Base-by-base conservation (phyloP, 2,888 invertebrate genomes). In the Germaria angustata region DNA sequence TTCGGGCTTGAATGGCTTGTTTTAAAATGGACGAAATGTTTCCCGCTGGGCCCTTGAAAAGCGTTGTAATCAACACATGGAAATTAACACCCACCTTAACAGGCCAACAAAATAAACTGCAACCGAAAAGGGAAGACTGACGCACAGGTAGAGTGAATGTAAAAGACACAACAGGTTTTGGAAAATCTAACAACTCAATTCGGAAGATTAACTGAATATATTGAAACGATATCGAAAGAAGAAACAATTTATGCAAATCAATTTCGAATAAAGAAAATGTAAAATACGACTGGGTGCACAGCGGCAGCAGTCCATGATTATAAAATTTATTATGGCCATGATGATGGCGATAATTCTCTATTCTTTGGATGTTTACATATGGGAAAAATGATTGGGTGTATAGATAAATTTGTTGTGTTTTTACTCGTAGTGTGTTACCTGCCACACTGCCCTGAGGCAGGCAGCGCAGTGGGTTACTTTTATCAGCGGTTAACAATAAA, bases 241-340 rank as follows among this genome's bases (percentile, higher is more conserved):
- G 22, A 20, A 41, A 28, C 61, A 55, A 66, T 46, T 46, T 78
- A 81, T 81, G 77, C 77, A 81, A 81, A 81, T 81, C 72, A 81
- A 63, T 63, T 73, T 61, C 13, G 44, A 73, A 71, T 68, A 61
- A 71, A 68, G 44, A 20, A 73, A 39, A 63, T 15, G 34, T 66
- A 51, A 55, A 53, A 32, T 36, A 41, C 53, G 34, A 44, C 44
- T 66, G 22, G 44, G 3, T 44, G 51, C 71, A 51, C 57, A 59
- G 61, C 41, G 34, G 55, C 32, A 46, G 39, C 63, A 71, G 55
- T 49, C 41, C 51, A 69, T 24, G 34, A 69, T 69, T 41, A n/a
- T 44, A 46, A 65, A 44, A 44, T 65, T 53, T 65, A 53, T 44
- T 34, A 55, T 13, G 22, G 8, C 24, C 22, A 32, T 55, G 73